Evolutionary conservation across 2,888 invertebrate species (phyloP).

Genomic region (Calameuta idolon): DNA sequence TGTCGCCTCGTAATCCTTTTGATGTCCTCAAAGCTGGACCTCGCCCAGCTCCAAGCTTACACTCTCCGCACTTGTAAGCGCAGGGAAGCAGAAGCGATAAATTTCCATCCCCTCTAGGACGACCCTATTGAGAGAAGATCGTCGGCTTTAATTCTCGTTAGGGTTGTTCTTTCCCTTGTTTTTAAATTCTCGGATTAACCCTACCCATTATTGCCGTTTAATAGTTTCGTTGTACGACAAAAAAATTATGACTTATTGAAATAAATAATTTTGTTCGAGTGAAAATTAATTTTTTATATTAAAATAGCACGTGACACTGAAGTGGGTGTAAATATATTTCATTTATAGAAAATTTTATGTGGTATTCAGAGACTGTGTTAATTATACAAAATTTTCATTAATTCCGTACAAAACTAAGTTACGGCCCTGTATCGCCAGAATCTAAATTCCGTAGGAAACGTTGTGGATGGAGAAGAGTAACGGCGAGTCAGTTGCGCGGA

Average conservation of each 20-base stretch:
- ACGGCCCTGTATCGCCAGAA: conserved; percentile 41
- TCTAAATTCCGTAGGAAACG: conserved; percentile 33
- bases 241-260: background rate
- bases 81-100: conserved; percentile 45
- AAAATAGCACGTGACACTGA: background rate
- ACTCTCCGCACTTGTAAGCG: conserved; percentile 34
- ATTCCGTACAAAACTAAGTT: conserved; percentile 26
- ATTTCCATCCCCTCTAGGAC: conserved; percentile 9
- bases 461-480: conserved; percentile 27
- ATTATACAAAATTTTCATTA: background rate
- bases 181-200: background rate
- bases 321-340: background rate
- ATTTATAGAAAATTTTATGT: background rate
- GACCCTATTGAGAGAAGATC: background rate
- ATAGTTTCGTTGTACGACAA: background rate
- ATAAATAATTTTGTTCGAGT: background rate
- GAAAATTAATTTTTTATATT: background rate
- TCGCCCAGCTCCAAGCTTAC: conserved; percentile 37
- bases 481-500: conserved; percentile 36
- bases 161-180: background rate
- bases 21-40: conserved; percentile 52
- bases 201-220: background rate
- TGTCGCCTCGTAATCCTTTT: conserved; percentile 52
- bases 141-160: background rate
- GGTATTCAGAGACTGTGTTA: background rate